Percentiles rank a stretch among this genome's conserved stretches.
Conservation (phyloP, 53 echinoderm and acorn worm species). For the Paracentrotus lividus region DNA sequence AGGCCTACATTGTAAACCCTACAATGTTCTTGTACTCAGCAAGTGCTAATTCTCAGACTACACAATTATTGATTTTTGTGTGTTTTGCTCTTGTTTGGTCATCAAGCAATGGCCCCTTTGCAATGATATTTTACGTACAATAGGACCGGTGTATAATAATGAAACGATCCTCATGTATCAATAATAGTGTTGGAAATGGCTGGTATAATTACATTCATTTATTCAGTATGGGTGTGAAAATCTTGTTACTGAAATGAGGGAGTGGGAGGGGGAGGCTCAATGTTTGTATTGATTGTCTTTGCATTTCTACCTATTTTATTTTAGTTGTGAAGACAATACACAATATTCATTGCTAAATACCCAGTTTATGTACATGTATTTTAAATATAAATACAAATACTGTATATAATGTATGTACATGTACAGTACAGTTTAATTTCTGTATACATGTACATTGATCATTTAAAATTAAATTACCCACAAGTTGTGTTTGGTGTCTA, state of each 20-base stretch:
- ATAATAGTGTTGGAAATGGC: conserved; percentile 15
- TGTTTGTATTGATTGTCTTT: not conserved
- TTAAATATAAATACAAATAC: not conserved
- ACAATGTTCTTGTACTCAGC: too few species aligned
- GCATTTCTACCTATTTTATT: not conserved
- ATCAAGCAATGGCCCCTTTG: not conserved
- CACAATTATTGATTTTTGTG: conserved; percentile 18
- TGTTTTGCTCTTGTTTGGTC: not conserved
- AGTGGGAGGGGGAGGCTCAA: not conserved
- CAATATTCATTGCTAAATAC: not conserved
- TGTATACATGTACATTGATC: not conserved
- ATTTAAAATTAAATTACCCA: not conserved
- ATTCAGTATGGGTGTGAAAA: conserved; percentile 37
- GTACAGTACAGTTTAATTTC: not conserved
- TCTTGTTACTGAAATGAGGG: not conserved
- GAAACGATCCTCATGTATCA: not conserved
- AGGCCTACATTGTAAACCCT: not conserved
- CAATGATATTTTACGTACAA: not conserved
- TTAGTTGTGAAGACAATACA: not conserved
- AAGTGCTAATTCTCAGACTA: not conserved
- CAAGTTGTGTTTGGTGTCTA: not conserved
- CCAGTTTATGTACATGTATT: not conserved
- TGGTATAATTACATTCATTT: conserved; percentile 22
- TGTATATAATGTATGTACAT: not conserved
- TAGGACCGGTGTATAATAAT: not conserved